These are phyloP conservation scores for Hemistola chrysoprasaria DNA, from an alignment of 2,888 invertebrate species.

Conservation along the genomic window DNA sequence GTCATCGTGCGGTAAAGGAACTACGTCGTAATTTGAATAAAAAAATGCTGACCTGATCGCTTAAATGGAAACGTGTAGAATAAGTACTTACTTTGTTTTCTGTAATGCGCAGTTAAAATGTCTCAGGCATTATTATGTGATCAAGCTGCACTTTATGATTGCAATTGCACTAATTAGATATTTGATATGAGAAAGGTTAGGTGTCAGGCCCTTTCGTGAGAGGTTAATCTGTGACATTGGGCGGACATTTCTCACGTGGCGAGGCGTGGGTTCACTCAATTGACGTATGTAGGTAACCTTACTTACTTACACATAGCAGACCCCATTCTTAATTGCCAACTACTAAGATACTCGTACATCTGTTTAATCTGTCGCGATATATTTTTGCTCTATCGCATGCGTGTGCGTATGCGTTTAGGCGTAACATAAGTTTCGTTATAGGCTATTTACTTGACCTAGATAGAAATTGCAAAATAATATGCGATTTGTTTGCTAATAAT, in stretches of 20 bases:
- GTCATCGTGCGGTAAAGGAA: conserved; percentile 2
- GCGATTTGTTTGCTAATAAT: conserved; percentile 9
- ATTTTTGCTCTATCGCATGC: conserved; percentile 34
- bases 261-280: conserved; percentile 31
- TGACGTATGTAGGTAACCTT: conserved; percentile 53
- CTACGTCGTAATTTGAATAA: conserved; percentile 9
- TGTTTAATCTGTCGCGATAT: conserved; percentile 6
- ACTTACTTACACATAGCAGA: conserved; percentile 30
- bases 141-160: not conserved
- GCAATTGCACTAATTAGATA: conserved; percentile 32
- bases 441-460: conserved; percentile 50
- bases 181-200: conserved; percentile 37
- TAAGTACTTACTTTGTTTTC: conserved; percentile 14
- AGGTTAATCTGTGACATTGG: conserved; percentile 58
- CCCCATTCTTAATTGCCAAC: conserved; percentile 27
- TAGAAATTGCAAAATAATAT: conserved; percentile 43
- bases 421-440: conserved; percentile 41
- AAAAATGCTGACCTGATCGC: conserved; percentile 13
- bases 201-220: conserved; percentile 41
- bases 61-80: conserved; percentile 12
- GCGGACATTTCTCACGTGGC: conserved; percentile 42
- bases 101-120: conserved; percentile 11
- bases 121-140: not conserved
- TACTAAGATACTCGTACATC: not conserved
- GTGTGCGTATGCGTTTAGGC: conserved; percentile 25